Evolutionary conservation across 2,888 invertebrate genomes (phyloP), one percentile per base, ranked within the genome.

Genomic region (Drosophila villosipedis): DNA sequence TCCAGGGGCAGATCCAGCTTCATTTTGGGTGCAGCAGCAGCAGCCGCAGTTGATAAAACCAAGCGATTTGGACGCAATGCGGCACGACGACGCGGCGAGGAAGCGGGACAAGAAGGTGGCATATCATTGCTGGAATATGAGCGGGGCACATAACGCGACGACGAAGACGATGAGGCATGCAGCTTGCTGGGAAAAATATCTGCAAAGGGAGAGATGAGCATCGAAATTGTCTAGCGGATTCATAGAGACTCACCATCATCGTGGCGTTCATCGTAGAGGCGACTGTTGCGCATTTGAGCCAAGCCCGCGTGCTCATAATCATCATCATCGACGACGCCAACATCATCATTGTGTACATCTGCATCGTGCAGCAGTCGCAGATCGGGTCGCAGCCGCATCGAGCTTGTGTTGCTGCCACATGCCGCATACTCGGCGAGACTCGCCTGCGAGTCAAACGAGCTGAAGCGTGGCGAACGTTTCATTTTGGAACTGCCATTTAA

Each of bases 371-470:
- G 75, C 58, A 76, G 68, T 3, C 80, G 89, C 59, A 67, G 76
- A 68, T 70, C 89, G 31, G 54, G 68, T 50, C 70, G 80, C 43
- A 74, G 39, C 10, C 86, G 74, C 10, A 14, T 28, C n/a, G 72
- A 60, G 53, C 61, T 43, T 49, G 59, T 35, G 25, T 72, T 53
- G 60, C 25, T 16, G 49, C 77, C 82, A 57, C 80, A 88, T 4
- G 90, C 91, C 9, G 92, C 91, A 74, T 91, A 92, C 76, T 93
- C 93, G 4, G 93, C 92, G 47, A 93, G 87, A 92, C 93, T 93
- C 81, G 93, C 93, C 89, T 93, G 93, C 82, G 93, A 93, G 89
- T 93, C 93, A 60, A 93, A 93, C 3, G 93, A 93, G 35, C 93
- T 93, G 62, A 93, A 93, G 7, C 93, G 90, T 37, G 93, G 93